phyloP scores from a whole-genome alignment of 2,113 vertebrate species.

The Chauna torquata region DNA sequence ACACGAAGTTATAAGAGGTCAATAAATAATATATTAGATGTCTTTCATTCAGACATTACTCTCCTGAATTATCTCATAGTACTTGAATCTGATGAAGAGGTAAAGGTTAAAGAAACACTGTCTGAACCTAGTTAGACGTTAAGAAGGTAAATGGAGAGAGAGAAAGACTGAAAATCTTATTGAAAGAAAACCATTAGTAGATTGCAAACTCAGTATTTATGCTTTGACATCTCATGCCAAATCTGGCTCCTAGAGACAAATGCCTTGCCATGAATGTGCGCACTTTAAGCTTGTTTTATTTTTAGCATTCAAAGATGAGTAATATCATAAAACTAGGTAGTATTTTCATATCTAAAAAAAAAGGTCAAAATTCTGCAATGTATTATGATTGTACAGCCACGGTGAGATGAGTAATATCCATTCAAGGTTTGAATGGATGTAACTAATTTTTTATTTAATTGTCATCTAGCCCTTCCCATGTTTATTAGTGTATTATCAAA shows the following conservation, averaged over 20 bases:
- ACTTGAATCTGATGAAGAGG: neutral
- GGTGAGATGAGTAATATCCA: neutral
- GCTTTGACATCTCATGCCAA: neutral
- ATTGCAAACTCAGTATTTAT: neutral
- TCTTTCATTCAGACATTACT: neutral
- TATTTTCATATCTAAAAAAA: neutral
- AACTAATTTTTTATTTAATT: neutral
- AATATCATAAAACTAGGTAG: neutral
- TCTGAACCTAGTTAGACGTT: neutral
- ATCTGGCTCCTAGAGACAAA: neutral
- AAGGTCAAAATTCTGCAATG: neutral
- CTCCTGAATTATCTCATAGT: neutral
- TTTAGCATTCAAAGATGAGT: neutral
- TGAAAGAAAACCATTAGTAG: neutral
- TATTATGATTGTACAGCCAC: neutral
- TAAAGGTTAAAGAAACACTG: neutral
- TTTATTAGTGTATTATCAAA: neutral
- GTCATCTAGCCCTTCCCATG: neutral
- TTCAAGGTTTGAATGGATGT: neutral
- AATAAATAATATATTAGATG: neutral
- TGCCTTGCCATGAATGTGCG: neutral
- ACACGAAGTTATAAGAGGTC: neutral
- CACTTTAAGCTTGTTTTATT: neutral
- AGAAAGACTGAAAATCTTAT: neutral
- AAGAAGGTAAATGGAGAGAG: neutral